Conservation (phyloP, 2,888 invertebrate species). For the Byasa hedistus region DNA sequence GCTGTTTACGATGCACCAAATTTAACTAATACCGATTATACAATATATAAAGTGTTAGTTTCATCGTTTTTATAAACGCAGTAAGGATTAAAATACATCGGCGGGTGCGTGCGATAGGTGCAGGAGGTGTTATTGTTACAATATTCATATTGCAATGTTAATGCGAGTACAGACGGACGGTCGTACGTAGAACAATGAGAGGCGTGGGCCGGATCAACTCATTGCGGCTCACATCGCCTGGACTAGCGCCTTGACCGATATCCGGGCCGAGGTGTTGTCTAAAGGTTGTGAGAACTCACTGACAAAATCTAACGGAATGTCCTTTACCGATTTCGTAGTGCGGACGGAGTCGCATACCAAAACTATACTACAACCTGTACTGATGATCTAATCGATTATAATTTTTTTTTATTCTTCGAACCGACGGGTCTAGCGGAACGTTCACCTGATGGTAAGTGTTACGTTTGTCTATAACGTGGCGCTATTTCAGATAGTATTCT, state of each 20-base stretch:
- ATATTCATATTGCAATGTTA: constrained; percentile 70
- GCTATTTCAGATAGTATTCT: too few relatives aligned
- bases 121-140: constrained; percentile 40
- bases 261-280: constrained; percentile 46
- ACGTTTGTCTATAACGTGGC: too few relatives aligned
- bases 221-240: constrained; percentile 63
- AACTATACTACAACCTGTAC: constrained; percentile 2
- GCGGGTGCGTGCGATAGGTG: constrained; percentile 7
- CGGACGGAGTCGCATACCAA: constrained; percentile 6
- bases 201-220: constrained; percentile 75
- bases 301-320: constrained; percentile 33
- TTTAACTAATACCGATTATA: constrained; percentile 30
- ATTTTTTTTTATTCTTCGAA: too few relatives aligned
- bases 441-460: too few relatives aligned
- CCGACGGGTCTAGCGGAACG: too few relatives aligned
- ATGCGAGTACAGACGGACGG: constrained; percentile 61
- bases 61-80: constrained; percentile 22
- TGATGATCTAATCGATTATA: constrained; percentile 13
- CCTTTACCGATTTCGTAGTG: constrained; percentile 28
- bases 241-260: constrained; percentile 74
- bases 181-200: constrained; percentile 71
- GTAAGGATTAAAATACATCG: constrained; percentile 36
- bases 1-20: constrained; percentile 58
- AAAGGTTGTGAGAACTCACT: constrained; percentile 42
- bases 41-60: neutral